phyloP scores from a whole-genome alignment of 2,113 vertebrate genomes.

The Psittacus erithacus region DNA sequence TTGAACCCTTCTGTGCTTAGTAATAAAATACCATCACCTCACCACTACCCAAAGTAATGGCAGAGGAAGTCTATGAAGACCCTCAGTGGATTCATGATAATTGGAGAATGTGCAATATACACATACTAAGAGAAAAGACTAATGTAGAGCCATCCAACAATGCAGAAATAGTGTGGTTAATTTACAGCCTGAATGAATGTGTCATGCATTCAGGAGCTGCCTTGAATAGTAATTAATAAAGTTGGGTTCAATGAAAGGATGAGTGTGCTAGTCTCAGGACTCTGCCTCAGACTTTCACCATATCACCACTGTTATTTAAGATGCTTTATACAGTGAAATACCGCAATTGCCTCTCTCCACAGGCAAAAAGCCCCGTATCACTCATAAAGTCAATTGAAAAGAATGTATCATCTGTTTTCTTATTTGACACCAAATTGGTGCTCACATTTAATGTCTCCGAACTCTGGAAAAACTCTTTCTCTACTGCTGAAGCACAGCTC shows the following conservation, averaged over 20 bases:
- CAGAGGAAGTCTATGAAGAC: background rate
- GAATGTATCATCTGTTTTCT: background rate
- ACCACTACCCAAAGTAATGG: background rate
- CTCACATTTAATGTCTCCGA: background rate
- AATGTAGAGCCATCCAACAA: background rate
- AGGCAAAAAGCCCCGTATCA: background rate
- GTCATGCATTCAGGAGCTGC: background rate
- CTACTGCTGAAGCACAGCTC: background rate
- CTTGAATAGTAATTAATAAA: background rate
- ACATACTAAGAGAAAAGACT: background rate
- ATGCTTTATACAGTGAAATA: background rate
- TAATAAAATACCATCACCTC: constrained; percentile 1
- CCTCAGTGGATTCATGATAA: background rate
- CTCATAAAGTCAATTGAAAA: background rate
- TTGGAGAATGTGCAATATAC: background rate
- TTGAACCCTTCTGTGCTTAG: background rate
- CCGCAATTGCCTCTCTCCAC: background rate
- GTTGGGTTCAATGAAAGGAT: background rate
- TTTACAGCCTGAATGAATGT: background rate
- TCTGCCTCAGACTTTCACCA: background rate
- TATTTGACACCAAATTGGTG: background rate
- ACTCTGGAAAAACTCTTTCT: background rate
- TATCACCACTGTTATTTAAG: background rate
- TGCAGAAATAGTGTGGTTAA: background rate
- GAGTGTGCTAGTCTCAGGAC: background rate